Evolutionary conservation across 2,113 vertebrate species (phyloP).

Genomic region (Corynorhinus townsendii): DNA sequence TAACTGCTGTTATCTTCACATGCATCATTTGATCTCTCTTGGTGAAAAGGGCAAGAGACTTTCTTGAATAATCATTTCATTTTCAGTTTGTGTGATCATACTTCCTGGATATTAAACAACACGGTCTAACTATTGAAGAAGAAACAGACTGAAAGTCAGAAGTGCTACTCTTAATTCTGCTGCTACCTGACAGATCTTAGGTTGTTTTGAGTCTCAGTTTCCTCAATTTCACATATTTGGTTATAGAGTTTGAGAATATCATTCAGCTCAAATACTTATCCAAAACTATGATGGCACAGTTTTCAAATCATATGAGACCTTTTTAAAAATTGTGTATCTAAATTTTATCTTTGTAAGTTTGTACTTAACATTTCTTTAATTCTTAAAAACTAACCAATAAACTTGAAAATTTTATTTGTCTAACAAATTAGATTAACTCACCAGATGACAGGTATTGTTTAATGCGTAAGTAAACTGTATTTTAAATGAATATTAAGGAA

Average conservation of each 20-base stretch:
- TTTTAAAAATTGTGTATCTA: background rate
- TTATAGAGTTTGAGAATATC: background rate
- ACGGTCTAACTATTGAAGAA: background rate
- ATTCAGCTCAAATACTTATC: background rate
- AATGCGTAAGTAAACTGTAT: background rate
- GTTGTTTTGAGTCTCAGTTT: background rate
- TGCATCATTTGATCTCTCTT: background rate
- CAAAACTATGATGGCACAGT: background rate
- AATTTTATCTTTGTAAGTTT: background rate
- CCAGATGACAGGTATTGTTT: background rate
- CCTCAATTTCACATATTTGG: background rate
- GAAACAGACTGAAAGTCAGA: background rate
- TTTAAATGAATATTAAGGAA: background rate
- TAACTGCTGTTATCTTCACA: background rate
- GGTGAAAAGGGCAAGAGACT: background rate
- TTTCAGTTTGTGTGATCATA: background rate
- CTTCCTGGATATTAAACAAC: background rate
- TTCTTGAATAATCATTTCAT: background rate
- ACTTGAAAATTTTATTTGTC: background rate
- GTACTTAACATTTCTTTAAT: background rate
- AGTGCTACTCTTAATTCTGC: background rate
- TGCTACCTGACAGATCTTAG: background rate
- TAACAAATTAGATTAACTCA: background rate
- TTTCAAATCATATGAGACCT: background rate
- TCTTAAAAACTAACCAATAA: background rate